Conservation (phyloP, 2,888 invertebrate species). For the Perdita meconis region DNA sequence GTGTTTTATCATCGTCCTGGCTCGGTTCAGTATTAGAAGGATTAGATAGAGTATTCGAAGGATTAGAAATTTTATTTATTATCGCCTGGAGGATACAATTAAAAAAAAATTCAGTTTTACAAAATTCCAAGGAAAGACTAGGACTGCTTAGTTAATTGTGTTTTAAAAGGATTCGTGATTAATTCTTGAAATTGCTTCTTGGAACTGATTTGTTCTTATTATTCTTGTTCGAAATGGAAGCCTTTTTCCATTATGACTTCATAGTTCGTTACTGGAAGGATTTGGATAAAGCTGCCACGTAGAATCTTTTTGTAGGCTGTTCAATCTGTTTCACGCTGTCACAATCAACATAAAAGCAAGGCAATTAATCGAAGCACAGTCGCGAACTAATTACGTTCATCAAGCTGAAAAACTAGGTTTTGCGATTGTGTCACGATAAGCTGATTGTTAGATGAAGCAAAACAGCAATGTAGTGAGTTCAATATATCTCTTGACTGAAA, state of each 20-base stretch:
- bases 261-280: background rate
- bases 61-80: no score
- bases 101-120: no score
- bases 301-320: slow-evolving; percentile 14
- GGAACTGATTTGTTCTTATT: background rate
- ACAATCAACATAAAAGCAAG: slow-evolving; percentile 19
- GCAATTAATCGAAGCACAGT: slow-evolving; percentile 41
- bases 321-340: slow-evolving; percentile 8
- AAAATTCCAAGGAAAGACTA: no score
- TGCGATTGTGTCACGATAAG: slow-evolving; percentile 3
- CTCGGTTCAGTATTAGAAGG: background rate
- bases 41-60: no score
- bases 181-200: background rate
- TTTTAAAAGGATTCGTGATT: background rate
- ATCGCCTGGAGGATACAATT: no score
- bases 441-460: slow-evolving; percentile 25
- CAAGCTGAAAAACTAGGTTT: slow-evolving; percentile 24
- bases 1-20: background rate
- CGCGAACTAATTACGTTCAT: slow-evolving; percentile 35
- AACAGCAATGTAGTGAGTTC: background rate
- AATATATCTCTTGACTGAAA: background rate
- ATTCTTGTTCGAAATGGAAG: background rate
- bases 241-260: background rate
- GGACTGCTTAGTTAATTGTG: no score
- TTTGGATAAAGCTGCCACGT: background rate